Conservation (phyloP, 2,113 vertebrate species). For the Prunella himalayana region DNA sequence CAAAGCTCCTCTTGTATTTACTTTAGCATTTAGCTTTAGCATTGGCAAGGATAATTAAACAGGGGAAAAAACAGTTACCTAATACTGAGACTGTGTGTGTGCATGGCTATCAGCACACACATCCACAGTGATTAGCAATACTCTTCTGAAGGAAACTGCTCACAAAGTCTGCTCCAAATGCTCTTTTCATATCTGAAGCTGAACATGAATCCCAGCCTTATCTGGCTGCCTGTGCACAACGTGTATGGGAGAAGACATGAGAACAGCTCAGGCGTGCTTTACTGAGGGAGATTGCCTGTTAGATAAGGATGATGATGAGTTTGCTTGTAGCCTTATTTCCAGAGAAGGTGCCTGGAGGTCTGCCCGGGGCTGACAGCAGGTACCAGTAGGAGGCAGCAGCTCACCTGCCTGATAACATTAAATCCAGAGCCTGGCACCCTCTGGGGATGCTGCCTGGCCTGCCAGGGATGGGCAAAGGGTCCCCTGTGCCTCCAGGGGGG, state of each 20-base stretch:
- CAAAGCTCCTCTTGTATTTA: neutral
- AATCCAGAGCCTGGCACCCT: neutral
- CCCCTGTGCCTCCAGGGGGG: neutral
- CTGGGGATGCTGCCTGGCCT: neutral
- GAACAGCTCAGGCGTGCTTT: neutral
- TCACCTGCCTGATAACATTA: neutral
- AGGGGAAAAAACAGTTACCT: fast-evolving
- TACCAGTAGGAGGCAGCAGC: neutral
- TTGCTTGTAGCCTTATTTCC: neutral
- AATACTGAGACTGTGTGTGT: fast-evolving
- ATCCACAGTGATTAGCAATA: neutral
- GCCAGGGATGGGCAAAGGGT: neutral
- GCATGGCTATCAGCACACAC: neutral
- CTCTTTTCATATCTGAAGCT: neutral
- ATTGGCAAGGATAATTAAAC: neutral
- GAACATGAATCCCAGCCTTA: neutral
- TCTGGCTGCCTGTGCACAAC: neutral
- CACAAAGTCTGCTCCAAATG: neutral
- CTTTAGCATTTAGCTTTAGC: neutral
- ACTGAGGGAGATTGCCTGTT: neutral
- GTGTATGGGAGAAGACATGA: fast-evolving
- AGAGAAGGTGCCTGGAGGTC: neutral
- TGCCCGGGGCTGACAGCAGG: neutral
- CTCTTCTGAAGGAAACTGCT: neutral
- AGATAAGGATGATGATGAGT: neutral